A percentile compares a stretch with the other conserved stretches of the same genome.
Conservation (phyloP, 1,140 invertebrate species). For the Ooceraea biroi region DNA sequence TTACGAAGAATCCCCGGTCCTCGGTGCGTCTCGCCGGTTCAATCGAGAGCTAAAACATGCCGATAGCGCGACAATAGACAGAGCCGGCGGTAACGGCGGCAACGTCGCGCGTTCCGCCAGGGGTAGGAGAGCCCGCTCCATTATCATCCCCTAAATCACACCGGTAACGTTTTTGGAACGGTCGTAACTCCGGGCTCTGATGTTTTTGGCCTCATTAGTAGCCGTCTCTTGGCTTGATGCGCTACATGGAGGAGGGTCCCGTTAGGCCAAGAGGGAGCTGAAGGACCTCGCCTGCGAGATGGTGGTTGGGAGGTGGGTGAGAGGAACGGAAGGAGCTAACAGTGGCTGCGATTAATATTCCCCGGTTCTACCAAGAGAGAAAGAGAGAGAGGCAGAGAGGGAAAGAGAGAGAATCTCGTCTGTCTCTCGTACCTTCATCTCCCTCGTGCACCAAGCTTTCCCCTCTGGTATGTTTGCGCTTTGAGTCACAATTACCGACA, state of each 20-base stretch:
- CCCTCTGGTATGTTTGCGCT: constrained; percentile 66
- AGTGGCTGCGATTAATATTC: constrained; percentile 85
- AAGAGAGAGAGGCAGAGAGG: not conserved
- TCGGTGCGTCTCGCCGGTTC: not conserved
- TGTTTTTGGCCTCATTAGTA: constrained; percentile 86
- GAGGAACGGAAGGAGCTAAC: constrained; percentile 75
- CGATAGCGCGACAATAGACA: constrained; percentile 47
- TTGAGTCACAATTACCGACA: constrained; percentile 67
- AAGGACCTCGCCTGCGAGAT: constrained; percentile 32
- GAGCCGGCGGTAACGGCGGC: not conserved
- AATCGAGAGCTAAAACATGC: constrained; percentile 29
- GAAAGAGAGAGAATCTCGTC: not conserved
- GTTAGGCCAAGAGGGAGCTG: constrained; percentile 67
- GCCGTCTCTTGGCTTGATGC: constrained; percentile 78
- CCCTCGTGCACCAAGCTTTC: constrained; percentile 53
- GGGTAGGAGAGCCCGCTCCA: constrained; percentile 77
- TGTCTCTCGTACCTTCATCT: constrained; percentile 52
- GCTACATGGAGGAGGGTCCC: constrained; percentile 74
- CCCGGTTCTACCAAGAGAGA: constrained; percentile 74
- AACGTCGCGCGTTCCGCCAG: constrained; percentile 57
- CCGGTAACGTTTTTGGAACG: constrained; percentile 83
- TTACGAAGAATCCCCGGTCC: constrained; percentile 22
- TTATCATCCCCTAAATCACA: constrained; percentile 84
- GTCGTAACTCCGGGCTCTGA: constrained; percentile 80
- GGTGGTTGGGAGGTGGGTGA: constrained; percentile 50